These are phyloP conservation scores for Temnothorax ravouxi DNA, from an alignment of 2,888 invertebrate species.

Conservation along the genomic window DNA sequence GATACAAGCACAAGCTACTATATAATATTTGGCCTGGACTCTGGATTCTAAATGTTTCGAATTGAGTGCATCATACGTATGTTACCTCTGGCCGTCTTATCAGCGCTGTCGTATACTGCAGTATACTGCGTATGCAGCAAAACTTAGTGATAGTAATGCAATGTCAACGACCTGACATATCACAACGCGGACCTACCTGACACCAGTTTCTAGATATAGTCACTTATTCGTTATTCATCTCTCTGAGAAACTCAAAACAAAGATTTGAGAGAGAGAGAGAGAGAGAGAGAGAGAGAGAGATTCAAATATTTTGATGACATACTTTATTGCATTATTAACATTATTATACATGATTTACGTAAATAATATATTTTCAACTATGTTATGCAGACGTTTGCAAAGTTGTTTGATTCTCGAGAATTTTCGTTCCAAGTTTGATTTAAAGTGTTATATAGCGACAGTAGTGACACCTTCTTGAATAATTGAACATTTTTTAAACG, in stretches of 20 bases:
- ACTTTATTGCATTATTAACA: no score
- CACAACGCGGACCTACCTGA: slow-evolving; percentile 76
- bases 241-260: slow-evolving; percentile 1
- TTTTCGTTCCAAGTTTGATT: neutral
- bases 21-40: slow-evolving; percentile 4
- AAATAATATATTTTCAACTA: neutral
- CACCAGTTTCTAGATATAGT: slow-evolving; percentile 70
- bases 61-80: slow-evolving; percentile 66
- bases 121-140: slow-evolving; percentile 69
- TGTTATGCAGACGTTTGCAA: neutral
- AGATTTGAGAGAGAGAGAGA: neutral
- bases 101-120: slow-evolving; percentile 66
- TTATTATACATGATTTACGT: neutral
- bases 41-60: slow-evolving; percentile 18
- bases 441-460: neutral
- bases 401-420: neutral
- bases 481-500: neutral
- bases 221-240: slow-evolving; percentile 5
- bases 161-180: slow-evolving; percentile 76
- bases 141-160: slow-evolving; percentile 71
- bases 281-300: neutral
- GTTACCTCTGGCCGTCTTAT: slow-evolving; percentile 68
- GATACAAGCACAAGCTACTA: neutral
- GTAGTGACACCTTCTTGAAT: neutral
- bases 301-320: neutral